Evolutionary conservation across 2,888 invertebrate species (phyloP).

Genomic region (Apamea anceps): DNA sequence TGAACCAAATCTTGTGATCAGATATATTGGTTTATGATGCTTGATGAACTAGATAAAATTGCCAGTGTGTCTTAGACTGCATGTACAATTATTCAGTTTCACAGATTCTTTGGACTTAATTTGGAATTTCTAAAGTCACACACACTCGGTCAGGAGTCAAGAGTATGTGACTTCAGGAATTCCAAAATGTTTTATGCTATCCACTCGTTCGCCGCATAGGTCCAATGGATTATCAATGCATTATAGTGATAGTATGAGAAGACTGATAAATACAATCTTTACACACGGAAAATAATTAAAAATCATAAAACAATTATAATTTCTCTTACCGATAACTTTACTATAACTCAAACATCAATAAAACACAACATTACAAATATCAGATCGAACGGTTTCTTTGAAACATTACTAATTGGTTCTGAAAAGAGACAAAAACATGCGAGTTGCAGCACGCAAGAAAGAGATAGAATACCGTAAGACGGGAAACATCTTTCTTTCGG

Average conservation of each 20-base stretch:
- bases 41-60: too few species aligned
- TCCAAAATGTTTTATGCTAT: background rate
- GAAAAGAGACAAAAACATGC: conserved; percentile 73
- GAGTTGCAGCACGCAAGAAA: conserved; percentile 62
- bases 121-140: background rate
- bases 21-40: too few species aligned
- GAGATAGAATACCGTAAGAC: conserved; percentile 74
- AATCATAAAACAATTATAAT: conserved; percentile 33
- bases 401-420: conserved; percentile 81
- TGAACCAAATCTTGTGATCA: background rate
- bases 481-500: conserved; percentile 87
- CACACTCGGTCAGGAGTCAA: background rate
- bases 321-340: conserved; percentile 33
- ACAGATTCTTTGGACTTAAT: background rate
- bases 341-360: conserved; percentile 43
- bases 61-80: too few species aligned
- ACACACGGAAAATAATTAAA: conserved; percentile 39
- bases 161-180: background rate
- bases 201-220: background rate
- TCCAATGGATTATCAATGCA: background rate
- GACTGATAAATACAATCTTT: conserved; percentile 9
- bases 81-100: background rate
- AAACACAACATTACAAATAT: conserved; percentile 60
- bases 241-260: background rate
- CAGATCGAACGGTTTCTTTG: conserved; percentile 77